phyloP scores from a whole-genome alignment of 35 echinoderm and acorn worm genomes.

The Apostichopus parvimensis region DNA sequence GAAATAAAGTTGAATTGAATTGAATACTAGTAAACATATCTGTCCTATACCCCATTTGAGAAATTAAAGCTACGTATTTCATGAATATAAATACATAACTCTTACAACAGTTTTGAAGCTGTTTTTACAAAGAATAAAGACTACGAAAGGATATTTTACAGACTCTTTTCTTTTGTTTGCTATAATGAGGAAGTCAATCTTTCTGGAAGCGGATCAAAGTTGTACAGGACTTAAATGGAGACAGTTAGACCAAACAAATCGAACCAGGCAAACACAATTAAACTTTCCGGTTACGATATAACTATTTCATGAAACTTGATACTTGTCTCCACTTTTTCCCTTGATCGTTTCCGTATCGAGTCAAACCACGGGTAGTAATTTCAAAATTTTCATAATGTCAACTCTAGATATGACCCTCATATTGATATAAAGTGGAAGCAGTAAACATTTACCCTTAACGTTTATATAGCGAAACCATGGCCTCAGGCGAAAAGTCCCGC shows the following conservation, averaged over 20 bases:
- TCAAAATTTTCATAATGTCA: neutral
- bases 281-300: conserved; percentile 8
- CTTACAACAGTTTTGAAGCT: too few species aligned
- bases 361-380: neutral
- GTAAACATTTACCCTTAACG: neutral
- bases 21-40: too few species aligned
- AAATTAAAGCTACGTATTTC: too few species aligned
- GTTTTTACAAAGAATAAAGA: too few species aligned
- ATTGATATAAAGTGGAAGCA: neutral
- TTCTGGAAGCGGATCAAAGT: neutral
- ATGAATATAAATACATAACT: too few species aligned
- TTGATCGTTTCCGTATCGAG: neutral
- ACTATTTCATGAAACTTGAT: conserved; percentile 16
- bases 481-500: too few species aligned
- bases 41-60: too few species aligned
- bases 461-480: neutral
- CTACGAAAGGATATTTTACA: too few species aligned
- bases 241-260: conserved; percentile 32
- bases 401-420: neutral
- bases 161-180: too few species aligned
- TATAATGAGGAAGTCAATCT: too few species aligned
- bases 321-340: neutral
- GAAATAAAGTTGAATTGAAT: too few species aligned
- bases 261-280: conserved; percentile 12
- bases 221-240: neutral